Percentiles rank a stretch among this genome's conserved stretches.
phyloP scores from a whole-genome alignment of 92 coral and sea anemone genomes.

The Palythoa caribaeorum region DNA sequence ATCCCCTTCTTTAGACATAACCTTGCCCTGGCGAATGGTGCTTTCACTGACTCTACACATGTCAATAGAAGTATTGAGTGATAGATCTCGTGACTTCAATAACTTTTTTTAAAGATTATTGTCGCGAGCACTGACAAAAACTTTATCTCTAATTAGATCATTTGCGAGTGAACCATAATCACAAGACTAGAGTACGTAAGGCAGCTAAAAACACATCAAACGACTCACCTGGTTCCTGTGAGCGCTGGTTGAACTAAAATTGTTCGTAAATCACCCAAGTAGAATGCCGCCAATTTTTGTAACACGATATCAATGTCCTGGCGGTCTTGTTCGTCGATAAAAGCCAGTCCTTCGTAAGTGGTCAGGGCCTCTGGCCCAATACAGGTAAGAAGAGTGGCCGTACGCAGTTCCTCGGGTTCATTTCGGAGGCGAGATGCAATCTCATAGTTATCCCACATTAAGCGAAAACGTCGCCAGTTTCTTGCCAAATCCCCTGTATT shows the following conservation, averaged over 20 bases:
- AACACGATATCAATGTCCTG: conserved; percentile 59
- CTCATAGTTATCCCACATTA: conserved; percentile 62
- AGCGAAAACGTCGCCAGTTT: conserved; percentile 55
- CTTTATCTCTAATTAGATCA: conserved; percentile 25
- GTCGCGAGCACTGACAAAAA: conserved; percentile 40
- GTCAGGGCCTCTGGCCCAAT: conserved; percentile 63
- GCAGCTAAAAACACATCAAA: conserved; percentile 48
- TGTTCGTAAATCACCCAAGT: conserved; percentile 27
- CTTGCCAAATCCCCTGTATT: conserved; percentile 45
- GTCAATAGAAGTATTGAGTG: conserved; percentile 50
- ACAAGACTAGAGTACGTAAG: conserved; percentile 35
- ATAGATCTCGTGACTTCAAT: conserved; percentile 44
- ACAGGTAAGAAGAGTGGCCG: conserved; percentile 64
- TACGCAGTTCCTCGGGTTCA: conserved; percentile 51
- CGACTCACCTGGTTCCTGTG: conserved; percentile 49
- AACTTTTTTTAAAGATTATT: conserved; percentile 29
- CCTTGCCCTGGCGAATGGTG: neutral
- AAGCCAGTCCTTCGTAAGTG: conserved; percentile 58
- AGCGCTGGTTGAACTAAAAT: conserved; percentile 38
- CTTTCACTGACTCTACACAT: conserved; percentile 47
- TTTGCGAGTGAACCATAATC: neutral
- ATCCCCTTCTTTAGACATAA: conserved; percentile 15
- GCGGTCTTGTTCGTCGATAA: conserved; percentile 40
- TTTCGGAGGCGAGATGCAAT: conserved; percentile 36
- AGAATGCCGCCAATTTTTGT: conserved; percentile 55